Percentiles rank a stretch among this genome's conserved stretches.
Conservation (phyloP, 1,140 invertebrate genomes). For the Drosophila melanica region DNA sequence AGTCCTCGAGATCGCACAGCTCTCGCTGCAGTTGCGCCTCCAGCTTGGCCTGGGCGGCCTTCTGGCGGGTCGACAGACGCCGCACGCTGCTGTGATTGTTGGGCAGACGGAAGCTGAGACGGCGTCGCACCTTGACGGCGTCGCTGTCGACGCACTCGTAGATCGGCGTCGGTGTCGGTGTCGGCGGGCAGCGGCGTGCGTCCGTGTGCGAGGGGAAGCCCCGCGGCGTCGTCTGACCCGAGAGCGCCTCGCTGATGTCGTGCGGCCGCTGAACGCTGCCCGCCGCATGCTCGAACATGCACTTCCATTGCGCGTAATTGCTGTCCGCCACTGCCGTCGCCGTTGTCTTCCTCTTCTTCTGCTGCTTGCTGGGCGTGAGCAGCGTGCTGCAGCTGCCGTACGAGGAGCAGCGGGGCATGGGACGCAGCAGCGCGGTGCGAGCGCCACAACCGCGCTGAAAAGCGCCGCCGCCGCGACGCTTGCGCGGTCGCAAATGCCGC, state of each 20-base stretch:
- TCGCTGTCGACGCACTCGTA: slow-evolving; percentile 37
- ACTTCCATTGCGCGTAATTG: slow-evolving; percentile 71
- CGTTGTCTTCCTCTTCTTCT: background rate
- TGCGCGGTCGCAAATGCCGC: slow-evolving; percentile 27
- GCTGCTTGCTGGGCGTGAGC: slow-evolving; percentile 35
- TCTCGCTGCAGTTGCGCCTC: slow-evolving; percentile 62
- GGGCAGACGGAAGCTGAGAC: slow-evolving; percentile 57
- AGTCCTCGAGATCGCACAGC: slow-evolving; percentile 65
- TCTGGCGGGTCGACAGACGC: slow-evolving; percentile 48
- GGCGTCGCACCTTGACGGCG: slow-evolving; percentile 42
- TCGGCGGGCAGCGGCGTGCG: slow-evolving; percentile 35
- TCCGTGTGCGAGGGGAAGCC: slow-evolving; percentile 73
- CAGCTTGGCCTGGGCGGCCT: slow-evolving; percentile 45
- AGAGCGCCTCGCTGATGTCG: slow-evolving; percentile 57
- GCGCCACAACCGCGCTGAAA: slow-evolving; percentile 20
- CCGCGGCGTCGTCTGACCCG: slow-evolving; percentile 62
- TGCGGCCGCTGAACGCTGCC: slow-evolving; percentile 28
- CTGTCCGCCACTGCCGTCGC: slow-evolving; percentile 15
- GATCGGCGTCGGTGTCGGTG: slow-evolving; percentile 33
- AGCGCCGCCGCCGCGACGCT: slow-evolving; percentile 26
- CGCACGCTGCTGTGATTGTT: slow-evolving; percentile 25
- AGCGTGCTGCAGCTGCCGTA: slow-evolving; percentile 61
- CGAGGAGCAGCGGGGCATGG: slow-evolving; percentile 70
- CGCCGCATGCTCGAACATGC: slow-evolving; percentile 58
- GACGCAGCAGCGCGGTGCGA: slow-evolving; percentile 38